phyloP scores from a whole-genome alignment of 1,140 invertebrate species.

The Coenobita brevimanus region DNA sequence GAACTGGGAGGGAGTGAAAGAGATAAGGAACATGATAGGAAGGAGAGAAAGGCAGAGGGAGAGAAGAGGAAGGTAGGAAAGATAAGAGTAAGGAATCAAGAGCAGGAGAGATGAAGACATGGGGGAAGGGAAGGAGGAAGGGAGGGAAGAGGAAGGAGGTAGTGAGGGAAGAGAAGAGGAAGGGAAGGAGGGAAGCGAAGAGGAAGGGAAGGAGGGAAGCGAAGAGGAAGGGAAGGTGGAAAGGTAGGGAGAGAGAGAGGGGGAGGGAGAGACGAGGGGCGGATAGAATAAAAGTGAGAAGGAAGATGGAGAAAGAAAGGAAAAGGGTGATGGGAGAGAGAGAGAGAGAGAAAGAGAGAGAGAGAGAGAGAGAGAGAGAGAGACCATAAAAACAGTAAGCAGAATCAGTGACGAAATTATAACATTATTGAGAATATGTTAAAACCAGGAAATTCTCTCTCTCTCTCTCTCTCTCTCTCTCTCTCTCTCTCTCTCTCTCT shows the following conservation, averaged over 20 bases:
- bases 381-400: too few species aligned
- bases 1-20: neutral
- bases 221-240: conserved; percentile 9
- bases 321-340: conserved; percentile 12
- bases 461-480: too few species aligned
- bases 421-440: too few species aligned
- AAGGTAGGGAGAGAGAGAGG: conserved; percentile 35
- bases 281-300: neutral
- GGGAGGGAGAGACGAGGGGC: neutral
- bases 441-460: too few species aligned
- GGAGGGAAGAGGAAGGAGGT: neutral
- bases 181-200: too few species aligned
- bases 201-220: neutral
- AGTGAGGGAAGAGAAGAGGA: neutral
- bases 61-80: too few species aligned
- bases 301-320: neutral
- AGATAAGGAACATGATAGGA: too few species aligned
- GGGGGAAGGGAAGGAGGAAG: conserved; percentile 21
- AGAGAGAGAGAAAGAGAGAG: conserved; percentile 9
- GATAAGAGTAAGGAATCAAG: neutral
- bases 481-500: too few species aligned
- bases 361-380: neutral
- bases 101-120: too few species aligned
- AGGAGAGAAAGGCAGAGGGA: too few species aligned
- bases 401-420: too few species aligned